These are phyloP conservation scores for Megathymus violae DNA, from an alignment of 1,140 invertebrate species.

Conservation along the genomic window DNA sequence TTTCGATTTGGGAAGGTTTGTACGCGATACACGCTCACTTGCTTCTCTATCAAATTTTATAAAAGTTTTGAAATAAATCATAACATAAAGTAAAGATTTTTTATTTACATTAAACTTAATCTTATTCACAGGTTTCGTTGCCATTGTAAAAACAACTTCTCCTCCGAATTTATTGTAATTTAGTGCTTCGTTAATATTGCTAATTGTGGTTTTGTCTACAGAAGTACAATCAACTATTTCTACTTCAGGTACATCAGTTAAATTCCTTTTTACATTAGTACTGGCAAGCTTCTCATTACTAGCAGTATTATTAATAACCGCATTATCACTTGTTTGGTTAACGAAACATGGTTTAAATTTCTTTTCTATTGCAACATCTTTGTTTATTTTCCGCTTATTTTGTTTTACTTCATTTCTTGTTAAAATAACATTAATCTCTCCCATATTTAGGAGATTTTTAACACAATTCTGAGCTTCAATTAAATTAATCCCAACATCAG, in stretches of 20 bases:
- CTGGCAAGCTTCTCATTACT: slow-evolving; percentile 2
- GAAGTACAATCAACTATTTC: slow-evolving; percentile 68
- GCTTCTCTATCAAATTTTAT: neutral
- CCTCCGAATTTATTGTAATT: slow-evolving; percentile 71
- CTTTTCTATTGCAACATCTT: slow-evolving; percentile 33
- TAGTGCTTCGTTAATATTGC: slow-evolving; percentile 67
- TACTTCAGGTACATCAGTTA: slow-evolving; percentile 38
- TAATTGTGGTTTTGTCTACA: slow-evolving; percentile 50
- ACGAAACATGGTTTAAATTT: slow-evolving; percentile 46
- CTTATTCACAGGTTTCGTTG: slow-evolving; percentile 62
- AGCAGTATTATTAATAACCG: slow-evolving; percentile 8
- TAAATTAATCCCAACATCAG: slow-evolving; percentile 3
- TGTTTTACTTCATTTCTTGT: slow-evolving; percentile 34
- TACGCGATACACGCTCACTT: too few species aligned
- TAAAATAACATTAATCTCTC: slow-evolving; percentile 54
- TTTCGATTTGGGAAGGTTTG: too few species aligned
- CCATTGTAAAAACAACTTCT: slow-evolving; percentile 57
- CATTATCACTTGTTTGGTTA: slow-evolving; percentile 14
- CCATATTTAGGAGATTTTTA: slow-evolving; percentile 63
- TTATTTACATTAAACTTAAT: slow-evolving; percentile 68
- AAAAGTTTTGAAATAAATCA: slow-evolving; percentile 13
- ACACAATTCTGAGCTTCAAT: slow-evolving; percentile 12
- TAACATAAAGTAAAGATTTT: slow-evolving; percentile 30
- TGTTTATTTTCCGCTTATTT: slow-evolving; percentile 33
- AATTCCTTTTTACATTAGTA: slow-evolving; percentile 13